These are phyloP conservation scores for Tetrapedia diversipes DNA, from an alignment of 2,888 invertebrate species.

Conservation along the genomic window DNA sequence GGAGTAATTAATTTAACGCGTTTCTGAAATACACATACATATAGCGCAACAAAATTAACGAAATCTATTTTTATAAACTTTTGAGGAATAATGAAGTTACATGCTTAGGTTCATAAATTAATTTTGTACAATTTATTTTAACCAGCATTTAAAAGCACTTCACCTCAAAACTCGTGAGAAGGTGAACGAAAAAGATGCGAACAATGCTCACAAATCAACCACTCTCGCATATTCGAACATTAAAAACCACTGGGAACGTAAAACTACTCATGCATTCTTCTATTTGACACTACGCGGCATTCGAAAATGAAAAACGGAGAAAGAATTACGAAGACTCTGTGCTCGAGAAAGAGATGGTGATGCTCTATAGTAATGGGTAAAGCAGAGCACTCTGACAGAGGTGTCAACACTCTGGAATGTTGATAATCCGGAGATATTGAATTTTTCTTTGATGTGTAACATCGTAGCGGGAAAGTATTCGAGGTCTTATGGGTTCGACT, in stretches of 20 bases:
- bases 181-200: not conserved
- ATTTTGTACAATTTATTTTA: constrained; percentile 3
- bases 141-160: constrained; percentile 11
- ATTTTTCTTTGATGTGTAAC: constrained; percentile 57
- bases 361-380: constrained; percentile 57
- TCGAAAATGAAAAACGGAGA: constrained; percentile 44
- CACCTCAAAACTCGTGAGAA: constrained; percentile 6
- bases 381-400: constrained; percentile 74
- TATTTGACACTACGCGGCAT: constrained; percentile 60
- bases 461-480: constrained; percentile 43
- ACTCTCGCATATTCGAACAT: constrained; percentile 41
- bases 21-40: not conserved
- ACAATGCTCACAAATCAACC: constrained; percentile 32
- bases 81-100: not conserved
- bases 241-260: constrained; percentile 55
- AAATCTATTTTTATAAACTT: not conserved
- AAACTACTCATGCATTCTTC: constrained; percentile 51
- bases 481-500: constrained; percentile 6
- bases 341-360: constrained; percentile 21
- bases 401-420: constrained; percentile 81
- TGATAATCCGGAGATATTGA: constrained; percentile 74
- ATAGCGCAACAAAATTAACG: not conserved
- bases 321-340: constrained; percentile 9
- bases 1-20: not conserved
- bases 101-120: not conserved